Conservation (phyloP, 2,797 vertebrate species). For the Pseudocheirus occidentalis region DNA sequence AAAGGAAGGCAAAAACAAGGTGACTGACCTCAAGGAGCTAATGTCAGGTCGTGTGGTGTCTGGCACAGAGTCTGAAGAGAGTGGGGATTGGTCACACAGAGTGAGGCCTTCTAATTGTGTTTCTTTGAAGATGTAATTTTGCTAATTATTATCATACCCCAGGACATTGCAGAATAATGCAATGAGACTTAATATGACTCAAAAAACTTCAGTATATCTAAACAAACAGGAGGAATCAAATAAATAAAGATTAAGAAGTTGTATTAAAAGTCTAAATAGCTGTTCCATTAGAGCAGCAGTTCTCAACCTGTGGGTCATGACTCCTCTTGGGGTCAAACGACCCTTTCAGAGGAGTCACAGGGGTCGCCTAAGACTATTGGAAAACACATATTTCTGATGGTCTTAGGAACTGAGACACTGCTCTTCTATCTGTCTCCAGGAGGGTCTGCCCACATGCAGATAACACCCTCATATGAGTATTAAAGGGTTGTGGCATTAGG, state of each 20-base stretch:
- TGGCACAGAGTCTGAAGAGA: neutral
- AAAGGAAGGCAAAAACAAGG: neutral
- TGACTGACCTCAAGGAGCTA: neutral
- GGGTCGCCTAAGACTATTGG: too few species aligned
- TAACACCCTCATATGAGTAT: too few species aligned
- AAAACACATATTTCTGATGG: too few species aligned
- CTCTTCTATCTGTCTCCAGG: too few species aligned
- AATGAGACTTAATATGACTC: neutral
- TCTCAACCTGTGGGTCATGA: too few species aligned
- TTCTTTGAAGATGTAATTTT: neutral
- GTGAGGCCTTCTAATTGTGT: neutral
- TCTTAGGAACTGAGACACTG: too few species aligned
- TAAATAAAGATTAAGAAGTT: neutral
- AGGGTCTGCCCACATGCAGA: too few species aligned
- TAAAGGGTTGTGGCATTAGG: too few species aligned
- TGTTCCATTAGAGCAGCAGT: neutral
- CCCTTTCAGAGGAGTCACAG: too few species aligned
- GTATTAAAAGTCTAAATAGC: neutral
- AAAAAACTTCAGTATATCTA: neutral
- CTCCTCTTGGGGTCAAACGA: too few species aligned
- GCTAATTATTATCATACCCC: neutral
- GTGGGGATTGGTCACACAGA: neutral
- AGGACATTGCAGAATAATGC: neutral
- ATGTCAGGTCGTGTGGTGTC: neutral
- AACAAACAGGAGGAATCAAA: neutral